Conservation (phyloP, 2,113 vertebrate species). For the Elgaria multicarinata region DNA sequence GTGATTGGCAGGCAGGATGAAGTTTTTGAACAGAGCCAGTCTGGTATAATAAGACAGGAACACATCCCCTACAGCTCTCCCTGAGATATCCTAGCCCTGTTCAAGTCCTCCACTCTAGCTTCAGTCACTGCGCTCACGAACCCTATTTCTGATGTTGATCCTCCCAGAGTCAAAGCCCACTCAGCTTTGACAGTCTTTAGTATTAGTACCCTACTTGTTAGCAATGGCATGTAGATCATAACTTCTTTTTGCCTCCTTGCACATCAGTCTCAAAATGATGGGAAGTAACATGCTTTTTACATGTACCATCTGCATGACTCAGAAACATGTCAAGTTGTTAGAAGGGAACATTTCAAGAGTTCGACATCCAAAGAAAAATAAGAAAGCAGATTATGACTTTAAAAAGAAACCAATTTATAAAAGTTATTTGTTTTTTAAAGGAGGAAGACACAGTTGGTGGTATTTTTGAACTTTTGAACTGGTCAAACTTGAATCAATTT, state of each 20-base stretch:
- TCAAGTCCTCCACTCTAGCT: not conserved
- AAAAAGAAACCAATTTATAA: not conserved
- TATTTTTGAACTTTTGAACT: constrained; percentile 20
- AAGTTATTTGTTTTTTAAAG: not conserved
- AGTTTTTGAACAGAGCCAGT: not conserved
- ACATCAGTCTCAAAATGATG: not conserved
- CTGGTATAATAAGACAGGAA: not conserved
- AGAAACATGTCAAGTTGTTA: not conserved
- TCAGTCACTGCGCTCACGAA: not conserved
- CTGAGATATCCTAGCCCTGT: not conserved
- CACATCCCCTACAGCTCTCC: not conserved
- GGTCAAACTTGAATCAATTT: constrained; percentile 29
- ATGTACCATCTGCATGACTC: not conserved
- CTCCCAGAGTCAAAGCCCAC: not conserved
- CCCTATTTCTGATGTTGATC: not conserved
- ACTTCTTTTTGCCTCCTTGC: not conserved
- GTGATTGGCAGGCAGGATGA: not conserved
- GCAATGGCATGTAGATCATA: too few relatives aligned
- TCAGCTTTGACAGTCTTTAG: not conserved
- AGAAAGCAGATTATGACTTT: not conserved
- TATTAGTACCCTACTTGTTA: not conserved
- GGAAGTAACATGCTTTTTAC: not conserved
- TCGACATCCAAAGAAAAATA: not conserved
- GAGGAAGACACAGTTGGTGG: not conserved
- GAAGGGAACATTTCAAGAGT: not conserved